Evolutionary conservation across 1,140 invertebrate genomes (phyloP), one percentile per base, ranked within the genome.

Genomic region (Neocloeon triangulifer): DNA sequence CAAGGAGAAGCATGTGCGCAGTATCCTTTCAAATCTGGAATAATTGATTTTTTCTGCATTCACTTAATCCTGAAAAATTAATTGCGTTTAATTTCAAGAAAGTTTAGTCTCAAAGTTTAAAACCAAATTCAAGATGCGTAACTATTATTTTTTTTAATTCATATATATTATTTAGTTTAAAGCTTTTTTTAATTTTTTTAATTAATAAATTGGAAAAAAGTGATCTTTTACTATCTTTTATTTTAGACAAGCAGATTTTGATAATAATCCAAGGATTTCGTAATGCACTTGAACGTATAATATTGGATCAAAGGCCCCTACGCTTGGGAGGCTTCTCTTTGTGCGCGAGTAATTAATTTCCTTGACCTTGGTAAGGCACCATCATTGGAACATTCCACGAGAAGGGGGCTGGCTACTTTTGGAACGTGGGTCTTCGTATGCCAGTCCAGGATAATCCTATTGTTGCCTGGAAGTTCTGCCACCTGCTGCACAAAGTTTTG

Each of bases 391-490:
- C 89, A n/a, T 92, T 85, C 52, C 76, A 81, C 46, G 81, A 86
- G 40, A 81, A 85, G 55, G 81, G 84, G 47, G 81, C 73, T 2
- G 58, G 69, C 44, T 74, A 78, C 15, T 95, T 94, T 56, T 95
- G 89, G 89, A 64, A 68, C 41, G 73, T 82, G 46, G 70, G 74
- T 12, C 53, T 74, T 9, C 66, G 75, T 25, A 67, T 86, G 32
- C 86, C 84, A 1, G 52, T 92, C 3, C 74, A 86, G 55, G 84
- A 86, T 36, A 82, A 91, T 58, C 69, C 84, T 28, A 91, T 97
- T 40, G 70, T 92, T 14, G 84, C 85, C 3, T 98, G 94, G 94
- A 98, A 98, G 54, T 95, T 97, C 55, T 95, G 88, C 47, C 85
- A 97, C 61, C 78, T 96, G 32, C 60, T 95, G 4, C 91, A 97